A percentile compares a stretch with the other conserved stretches of the same genome.
phyloP scores from a whole-genome alignment of 2,888 invertebrate species.

The Leucoma salicis region DNA sequence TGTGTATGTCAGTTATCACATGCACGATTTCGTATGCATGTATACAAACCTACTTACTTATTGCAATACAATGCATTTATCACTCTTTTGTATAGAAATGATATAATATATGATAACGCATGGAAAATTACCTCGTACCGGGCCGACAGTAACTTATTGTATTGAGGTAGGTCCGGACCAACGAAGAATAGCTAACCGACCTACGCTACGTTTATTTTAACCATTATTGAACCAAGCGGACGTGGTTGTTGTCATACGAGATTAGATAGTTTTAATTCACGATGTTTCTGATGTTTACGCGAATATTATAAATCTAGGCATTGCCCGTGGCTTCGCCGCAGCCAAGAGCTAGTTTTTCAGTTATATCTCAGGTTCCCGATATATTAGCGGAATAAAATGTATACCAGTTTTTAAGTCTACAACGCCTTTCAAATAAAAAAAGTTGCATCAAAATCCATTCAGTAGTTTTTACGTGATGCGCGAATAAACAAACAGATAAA shows the following conservation, averaged over 20 bases:
- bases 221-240: slow-evolving; percentile 22
- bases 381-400: no score
- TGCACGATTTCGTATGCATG: slow-evolving; percentile 16
- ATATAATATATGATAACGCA: slow-evolving; percentile 45
- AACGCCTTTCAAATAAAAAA: no score
- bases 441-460: no score
- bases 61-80: slow-evolving; percentile 20
- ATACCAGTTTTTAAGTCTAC: no score
- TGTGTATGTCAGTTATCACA: slow-evolving; percentile 21
- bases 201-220: slow-evolving; percentile 28
- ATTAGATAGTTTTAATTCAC: no score
- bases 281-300: no score
- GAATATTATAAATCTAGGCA: no score
- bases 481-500: no score
- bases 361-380: no score
- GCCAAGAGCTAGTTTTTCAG: no score
- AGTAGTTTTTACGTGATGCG: no score
- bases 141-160: slow-evolving; percentile 27
- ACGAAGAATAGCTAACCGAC: slow-evolving; percentile 20
- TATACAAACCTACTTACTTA: slow-evolving; percentile 13
- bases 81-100: slow-evolving; percentile 12
- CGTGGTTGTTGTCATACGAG: slow-evolving; percentile 23
- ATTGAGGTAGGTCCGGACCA: slow-evolving; percentile 63
- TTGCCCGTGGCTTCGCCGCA: no score
- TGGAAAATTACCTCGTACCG: slow-evolving; percentile 51